Conservation (phyloP, 2,797 vertebrate genomes). For the Eupleurogrammus muticus region DNA sequence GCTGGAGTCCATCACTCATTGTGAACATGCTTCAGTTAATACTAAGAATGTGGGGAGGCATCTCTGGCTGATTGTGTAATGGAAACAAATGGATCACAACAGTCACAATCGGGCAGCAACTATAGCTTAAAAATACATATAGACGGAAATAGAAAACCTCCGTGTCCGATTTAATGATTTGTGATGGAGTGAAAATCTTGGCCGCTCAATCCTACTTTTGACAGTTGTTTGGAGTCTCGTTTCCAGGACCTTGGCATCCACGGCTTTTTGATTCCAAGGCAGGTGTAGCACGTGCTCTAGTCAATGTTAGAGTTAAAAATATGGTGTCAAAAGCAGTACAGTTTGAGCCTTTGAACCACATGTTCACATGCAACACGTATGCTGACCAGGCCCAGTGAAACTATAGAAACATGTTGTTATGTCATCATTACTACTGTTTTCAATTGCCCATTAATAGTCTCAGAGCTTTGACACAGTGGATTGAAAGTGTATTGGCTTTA, state of each 20-base stretch:
- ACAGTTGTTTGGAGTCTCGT: background rate
- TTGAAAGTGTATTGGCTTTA: too few relatives aligned
- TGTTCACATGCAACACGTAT: background rate
- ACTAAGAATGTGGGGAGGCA: background rate
- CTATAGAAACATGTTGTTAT: too few relatives aligned
- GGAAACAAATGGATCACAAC: slow-evolving; percentile 7
- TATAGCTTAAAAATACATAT: background rate
- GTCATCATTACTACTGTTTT: too few relatives aligned
- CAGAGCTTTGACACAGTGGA: too few relatives aligned
- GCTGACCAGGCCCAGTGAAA: background rate
- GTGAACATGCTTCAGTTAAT: background rate
- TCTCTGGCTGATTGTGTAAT: background rate
- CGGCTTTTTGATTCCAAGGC: background rate
- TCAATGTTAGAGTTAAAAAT: slow-evolving; percentile 4
- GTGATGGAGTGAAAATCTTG: background rate
- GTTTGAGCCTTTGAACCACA: background rate
- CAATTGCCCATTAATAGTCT: too few relatives aligned
- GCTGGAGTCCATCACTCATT: background rate
- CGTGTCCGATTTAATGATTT: slow-evolving; percentile 3
- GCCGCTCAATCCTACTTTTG: background rate
- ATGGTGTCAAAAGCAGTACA: background rate
- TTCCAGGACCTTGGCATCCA: background rate
- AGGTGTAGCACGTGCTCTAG: background rate
- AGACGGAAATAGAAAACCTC: background rate
- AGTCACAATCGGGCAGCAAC: background rate